Evolutionary conservation across 2,888 invertebrate genomes (phyloP).

Genomic region (Platyscelio sp.): DNA sequence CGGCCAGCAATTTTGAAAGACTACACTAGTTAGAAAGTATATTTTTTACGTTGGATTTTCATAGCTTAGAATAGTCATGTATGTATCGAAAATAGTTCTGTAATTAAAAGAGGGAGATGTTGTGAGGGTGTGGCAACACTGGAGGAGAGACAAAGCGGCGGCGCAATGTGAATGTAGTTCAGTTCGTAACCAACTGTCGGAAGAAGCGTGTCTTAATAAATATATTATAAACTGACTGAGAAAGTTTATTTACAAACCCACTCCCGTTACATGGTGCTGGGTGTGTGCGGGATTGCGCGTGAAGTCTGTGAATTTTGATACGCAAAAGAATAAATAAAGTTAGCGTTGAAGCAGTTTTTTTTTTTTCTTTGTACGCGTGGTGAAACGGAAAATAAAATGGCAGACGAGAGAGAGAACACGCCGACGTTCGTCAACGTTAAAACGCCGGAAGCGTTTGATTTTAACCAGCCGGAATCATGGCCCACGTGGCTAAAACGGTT

Average conservation of each 20-base stretch:
- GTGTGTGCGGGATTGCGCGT: neutral
- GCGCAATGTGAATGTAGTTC: neutral
- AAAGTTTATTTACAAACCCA: neutral
- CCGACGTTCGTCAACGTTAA: neutral
- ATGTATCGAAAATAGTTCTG: neutral
- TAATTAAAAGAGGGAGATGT: neutral
- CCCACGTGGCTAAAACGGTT: slow-evolving; percentile 55
- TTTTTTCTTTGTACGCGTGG: neutral
- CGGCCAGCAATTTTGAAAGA: too few species aligned
- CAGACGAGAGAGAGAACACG: neutral
- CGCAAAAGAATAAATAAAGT: neutral
- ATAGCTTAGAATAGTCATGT: neutral
- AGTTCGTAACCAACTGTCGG: neutral
- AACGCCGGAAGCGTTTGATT: slow-evolving; percentile 54
- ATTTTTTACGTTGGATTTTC: neutral
- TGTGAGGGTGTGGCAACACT: neutral
- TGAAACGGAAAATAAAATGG: neutral
- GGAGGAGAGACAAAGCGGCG: neutral
- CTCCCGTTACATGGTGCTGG: neutral
- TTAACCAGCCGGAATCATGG: slow-evolving; percentile 36
- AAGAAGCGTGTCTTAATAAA: neutral
- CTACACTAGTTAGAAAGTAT: neutral
- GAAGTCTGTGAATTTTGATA: neutral
- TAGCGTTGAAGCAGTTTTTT: neutral
- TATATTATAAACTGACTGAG: neutral